phyloP scores from a whole-genome alignment of 2,113 vertebrate genomes.

The Cryptomyrus ogoouensis region DNA sequence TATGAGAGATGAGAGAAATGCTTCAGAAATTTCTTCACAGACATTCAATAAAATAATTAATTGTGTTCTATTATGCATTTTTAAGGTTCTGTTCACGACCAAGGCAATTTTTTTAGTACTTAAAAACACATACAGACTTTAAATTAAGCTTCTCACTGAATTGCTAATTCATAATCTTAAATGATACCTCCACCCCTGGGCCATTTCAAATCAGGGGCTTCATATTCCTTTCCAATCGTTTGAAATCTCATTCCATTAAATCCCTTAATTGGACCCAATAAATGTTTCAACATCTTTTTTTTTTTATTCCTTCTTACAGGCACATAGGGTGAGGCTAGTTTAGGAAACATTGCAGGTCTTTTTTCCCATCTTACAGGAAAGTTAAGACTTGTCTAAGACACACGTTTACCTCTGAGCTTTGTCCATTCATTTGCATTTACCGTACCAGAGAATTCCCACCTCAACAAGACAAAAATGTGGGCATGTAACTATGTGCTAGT shows the following conservation, averaged over 20 bases:
- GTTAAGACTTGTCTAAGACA: neutral
- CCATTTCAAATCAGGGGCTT: slow-evolving; percentile 25
- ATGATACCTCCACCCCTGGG: slow-evolving; percentile 27
- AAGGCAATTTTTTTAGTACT: slow-evolving; percentile 43
- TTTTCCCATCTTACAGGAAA: neutral
- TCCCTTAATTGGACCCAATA: slow-evolving; percentile 31
- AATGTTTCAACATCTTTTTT: slow-evolving; percentile 29
- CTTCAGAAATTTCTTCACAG: neutral
- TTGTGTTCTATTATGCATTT: neutral
- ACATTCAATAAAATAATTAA: neutral
- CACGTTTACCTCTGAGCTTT: neutral
- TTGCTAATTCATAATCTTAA: slow-evolving; percentile 34
- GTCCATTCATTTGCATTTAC: neutral
- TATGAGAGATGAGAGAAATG: neutral
- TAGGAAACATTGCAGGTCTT: slow-evolving; percentile 14
- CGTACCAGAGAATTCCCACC: neutral
- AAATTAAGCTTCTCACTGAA: slow-evolving; percentile 33
- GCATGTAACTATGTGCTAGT: neutral
- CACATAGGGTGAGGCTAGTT: slow-evolving; percentile 10
- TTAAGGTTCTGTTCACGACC: neutral
- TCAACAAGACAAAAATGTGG: neutral
- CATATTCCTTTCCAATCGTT: slow-evolving; percentile 25
- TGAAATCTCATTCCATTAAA: slow-evolving; percentile 30
- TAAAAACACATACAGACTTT: slow-evolving; percentile 47
- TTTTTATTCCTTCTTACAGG: slow-evolving; percentile 12